Percentiles rank a stretch among this genome's conserved stretches.
phyloP scores from a whole-genome alignment of 2,888 invertebrate genomes.

The Anorthoa munda region DNA sequence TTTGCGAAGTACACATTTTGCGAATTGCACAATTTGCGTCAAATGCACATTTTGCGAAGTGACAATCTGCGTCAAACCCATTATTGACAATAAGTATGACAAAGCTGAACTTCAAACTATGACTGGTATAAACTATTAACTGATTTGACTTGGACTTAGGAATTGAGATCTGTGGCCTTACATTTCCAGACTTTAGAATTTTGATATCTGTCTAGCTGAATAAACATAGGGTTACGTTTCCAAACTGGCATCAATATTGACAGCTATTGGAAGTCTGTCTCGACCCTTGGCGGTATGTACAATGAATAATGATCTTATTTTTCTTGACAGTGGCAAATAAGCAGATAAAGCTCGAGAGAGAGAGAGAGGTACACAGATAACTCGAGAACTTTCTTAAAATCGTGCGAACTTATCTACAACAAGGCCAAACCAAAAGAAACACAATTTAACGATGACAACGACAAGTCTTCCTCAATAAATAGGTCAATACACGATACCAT shows the following conservation, averaged over 20 bases:
- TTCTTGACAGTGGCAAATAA: no score
- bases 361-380: no score
- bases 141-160: background rate
- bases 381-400: no score
- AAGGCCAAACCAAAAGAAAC: background rate
- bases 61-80: no score
- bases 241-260: no score
- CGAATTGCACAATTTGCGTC: no score
- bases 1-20: no score
- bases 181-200: background rate
- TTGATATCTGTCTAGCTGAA: background rate
- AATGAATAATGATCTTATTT: no score
- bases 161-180: background rate
- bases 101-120: background rate
- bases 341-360: no score
- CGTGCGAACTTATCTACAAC: background rate
- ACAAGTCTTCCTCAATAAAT: slow-evolving; percentile 57
- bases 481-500: slow-evolving; percentile 48
- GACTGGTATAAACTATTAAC: background rate
- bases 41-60: no score
- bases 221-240: background rate
- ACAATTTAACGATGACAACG: slow-evolving; percentile 31
- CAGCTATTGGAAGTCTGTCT: no score
- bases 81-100: background rate
- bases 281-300: no score